Evolutionary conservation across 2,113 vertebrate species (phyloP).

Genomic region (Cygnus atratus): DNA sequence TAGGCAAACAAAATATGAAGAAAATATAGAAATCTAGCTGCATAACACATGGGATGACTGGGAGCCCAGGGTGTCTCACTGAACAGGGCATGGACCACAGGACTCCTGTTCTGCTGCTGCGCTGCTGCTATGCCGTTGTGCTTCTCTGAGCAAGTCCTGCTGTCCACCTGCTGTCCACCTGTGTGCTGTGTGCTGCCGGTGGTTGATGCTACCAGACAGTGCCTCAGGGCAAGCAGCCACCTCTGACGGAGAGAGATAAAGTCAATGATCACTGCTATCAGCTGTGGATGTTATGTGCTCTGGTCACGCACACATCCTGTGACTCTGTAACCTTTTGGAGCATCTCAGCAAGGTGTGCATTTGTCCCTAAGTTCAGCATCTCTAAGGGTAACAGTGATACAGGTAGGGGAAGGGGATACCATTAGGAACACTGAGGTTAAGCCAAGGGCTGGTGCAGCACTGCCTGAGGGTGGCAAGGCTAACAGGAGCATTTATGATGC

Average conservation of each 20-base stretch:
- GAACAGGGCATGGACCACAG: background rate
- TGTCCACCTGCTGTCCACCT: rapidly evolving
- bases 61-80: rapidly evolving
- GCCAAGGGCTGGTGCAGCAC: background rate
- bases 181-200: background rate
- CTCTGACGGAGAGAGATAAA: background rate
- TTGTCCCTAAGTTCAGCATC: background rate
- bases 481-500: background rate
- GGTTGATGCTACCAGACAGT: rapidly evolving
- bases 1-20: background rate
- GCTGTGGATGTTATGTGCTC: too few relatives aligned
- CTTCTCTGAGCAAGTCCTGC: background rate
- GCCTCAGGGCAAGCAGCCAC: background rate
- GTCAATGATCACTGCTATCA: background rate
- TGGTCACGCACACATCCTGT: background rate
- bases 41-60: background rate
- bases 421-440: background rate
- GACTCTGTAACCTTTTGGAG: background rate
- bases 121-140: background rate
- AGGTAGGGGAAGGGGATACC: background rate
- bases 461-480: background rate
- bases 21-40: background rate
- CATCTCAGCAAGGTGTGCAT: background rate
- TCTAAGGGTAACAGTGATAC: background rate
- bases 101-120: background rate